Evolutionary conservation across 2,113 vertebrate genomes (phyloP), one percentile per base, ranked within the genome.

Genomic region (Amphiprion ocellaris): DNA sequence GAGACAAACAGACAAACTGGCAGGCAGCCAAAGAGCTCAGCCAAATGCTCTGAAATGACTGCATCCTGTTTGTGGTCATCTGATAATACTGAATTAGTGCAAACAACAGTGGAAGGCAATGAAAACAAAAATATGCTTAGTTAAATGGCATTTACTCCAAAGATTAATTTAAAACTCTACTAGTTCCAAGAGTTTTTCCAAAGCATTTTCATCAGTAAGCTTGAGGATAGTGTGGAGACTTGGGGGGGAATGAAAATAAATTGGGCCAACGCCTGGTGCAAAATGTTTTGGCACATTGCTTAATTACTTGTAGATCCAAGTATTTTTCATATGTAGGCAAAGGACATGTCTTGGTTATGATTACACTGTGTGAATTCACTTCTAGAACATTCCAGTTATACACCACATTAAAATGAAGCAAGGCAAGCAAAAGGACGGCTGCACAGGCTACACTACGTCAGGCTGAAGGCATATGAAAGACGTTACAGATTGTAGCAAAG

Each of bases 41-140:
- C 19, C 10, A 47, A 77, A 50, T 30, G 14, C 16, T 67, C 41
- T 19, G 41, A 53, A 23, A 79, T 26, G n/a, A 2, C 7, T 46
- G 15, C 1, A n/a, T 56, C 4, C 49, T 28, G 17, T 17, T 56
- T 44, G 28, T 28, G 6, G 3, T 73, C 7, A 11, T 59, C 30
- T 55, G n/a, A 69, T 53, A 37, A 79, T n/a, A 50, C 33, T 37
- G 39, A 30, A 61, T 10, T 37, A 5, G 52, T 50, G 16, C 10
- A 19, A 39, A 63, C 14, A 69, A 28, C 21, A 62, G 39, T 5
- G 21, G 33, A 46, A 24, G 26, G 55, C 4, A 62, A 70, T 46
- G n/a, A 44, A 23, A 66, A 59, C 10, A 37, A 47, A n/a, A 47
- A n/a, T 10, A 19, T 55, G 14, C 30, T n/a, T 16, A 19, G 39